These are phyloP conservation scores for Hemibates koningsi DNA, from an alignment of 2,113 vertebrate genomes.

Conservation along the genomic window DNA sequence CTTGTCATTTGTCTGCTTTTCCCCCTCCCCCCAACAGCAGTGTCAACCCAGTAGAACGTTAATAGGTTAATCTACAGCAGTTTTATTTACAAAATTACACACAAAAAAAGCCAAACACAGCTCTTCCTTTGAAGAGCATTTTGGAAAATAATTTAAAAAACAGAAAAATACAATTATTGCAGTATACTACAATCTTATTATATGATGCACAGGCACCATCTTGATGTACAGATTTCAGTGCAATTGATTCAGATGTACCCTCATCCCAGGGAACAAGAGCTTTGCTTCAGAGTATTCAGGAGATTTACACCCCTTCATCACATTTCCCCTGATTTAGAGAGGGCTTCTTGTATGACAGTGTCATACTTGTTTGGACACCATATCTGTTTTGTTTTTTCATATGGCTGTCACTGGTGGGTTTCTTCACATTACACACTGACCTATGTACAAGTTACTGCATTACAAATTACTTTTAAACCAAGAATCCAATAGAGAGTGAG, in stretches of 20 bases:
- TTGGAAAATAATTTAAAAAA: slow-evolving; percentile 90
- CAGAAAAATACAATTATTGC: slow-evolving; percentile 86
- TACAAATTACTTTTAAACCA: slow-evolving; percentile 34
- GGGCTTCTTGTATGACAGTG: not conserved
- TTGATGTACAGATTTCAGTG: slow-evolving; percentile 92
- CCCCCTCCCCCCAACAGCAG: slow-evolving; percentile 16
- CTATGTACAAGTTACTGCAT: slow-evolving; percentile 60
- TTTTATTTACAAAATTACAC: slow-evolving; percentile 91
- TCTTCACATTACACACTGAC: slow-evolving; percentile 64
- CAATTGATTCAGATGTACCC: slow-evolving; percentile 83
- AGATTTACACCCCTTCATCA: not conserved
- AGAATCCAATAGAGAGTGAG: slow-evolving; percentile 30
- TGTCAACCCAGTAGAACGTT: slow-evolving; percentile 73
- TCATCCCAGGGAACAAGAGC: slow-evolving; percentile 51
- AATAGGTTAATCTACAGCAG: slow-evolving; percentile 84
- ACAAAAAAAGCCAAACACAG: slow-evolving; percentile 56
- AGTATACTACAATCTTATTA: slow-evolving; percentile 94
- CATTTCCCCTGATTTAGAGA: not conserved
- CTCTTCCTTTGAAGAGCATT: slow-evolving; percentile 62
- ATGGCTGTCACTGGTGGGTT: slow-evolving; percentile 26
- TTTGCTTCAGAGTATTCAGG: slow-evolving; percentile 23
- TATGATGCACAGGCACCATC: slow-evolving; percentile 91
- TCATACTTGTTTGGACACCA: slow-evolving; percentile 15
- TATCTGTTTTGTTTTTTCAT: not conserved
- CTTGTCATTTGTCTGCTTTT: not conserved